These are phyloP conservation scores for Archips crataeganus DNA, from an alignment of 2,888 invertebrate genomes.

Conservation along the genomic window DNA sequence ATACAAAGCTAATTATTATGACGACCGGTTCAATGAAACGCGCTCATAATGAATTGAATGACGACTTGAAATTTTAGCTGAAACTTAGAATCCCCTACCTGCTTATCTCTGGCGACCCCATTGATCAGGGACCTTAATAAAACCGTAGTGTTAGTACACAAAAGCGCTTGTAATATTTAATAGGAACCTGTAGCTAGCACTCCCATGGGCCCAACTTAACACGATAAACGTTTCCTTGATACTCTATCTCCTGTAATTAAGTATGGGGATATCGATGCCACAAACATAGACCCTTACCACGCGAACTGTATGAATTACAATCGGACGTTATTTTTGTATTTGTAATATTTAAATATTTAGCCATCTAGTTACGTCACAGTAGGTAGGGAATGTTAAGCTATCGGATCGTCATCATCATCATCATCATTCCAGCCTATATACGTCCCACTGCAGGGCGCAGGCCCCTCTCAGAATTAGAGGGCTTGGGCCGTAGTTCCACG, in stretches of 20 bases:
- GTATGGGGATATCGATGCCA: slow-evolving; percentile 9
- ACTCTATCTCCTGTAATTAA: slow-evolving; percentile 27
- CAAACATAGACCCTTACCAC: slow-evolving; percentile 3
- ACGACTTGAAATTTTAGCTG: background rate
- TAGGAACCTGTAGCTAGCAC: slow-evolving; percentile 39
- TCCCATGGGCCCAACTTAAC: slow-evolving; percentile 42
- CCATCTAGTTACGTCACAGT: no score
- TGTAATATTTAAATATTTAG: no score
- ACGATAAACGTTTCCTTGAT: slow-evolving; percentile 20
- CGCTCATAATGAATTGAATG: background rate
- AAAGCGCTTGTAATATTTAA: slow-evolving; percentile 45
- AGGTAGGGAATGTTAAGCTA: no score
- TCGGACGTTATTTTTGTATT: no score
- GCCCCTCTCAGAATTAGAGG: no score
- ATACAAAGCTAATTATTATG: background rate
- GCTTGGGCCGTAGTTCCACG: no score
- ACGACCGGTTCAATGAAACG: background rate
- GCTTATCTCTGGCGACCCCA: background rate
- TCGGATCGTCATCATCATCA: no score
- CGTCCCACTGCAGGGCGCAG: no score
- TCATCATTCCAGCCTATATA: no score
- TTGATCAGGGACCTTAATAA: slow-evolving; percentile 24
- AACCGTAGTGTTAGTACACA: slow-evolving; percentile 27
- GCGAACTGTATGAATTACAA: background rate
- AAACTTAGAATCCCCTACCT: background rate